Evolutionary conservation across 2,888 invertebrate species (phyloP).

Genomic region (Watsonalla cultraria): DNA sequence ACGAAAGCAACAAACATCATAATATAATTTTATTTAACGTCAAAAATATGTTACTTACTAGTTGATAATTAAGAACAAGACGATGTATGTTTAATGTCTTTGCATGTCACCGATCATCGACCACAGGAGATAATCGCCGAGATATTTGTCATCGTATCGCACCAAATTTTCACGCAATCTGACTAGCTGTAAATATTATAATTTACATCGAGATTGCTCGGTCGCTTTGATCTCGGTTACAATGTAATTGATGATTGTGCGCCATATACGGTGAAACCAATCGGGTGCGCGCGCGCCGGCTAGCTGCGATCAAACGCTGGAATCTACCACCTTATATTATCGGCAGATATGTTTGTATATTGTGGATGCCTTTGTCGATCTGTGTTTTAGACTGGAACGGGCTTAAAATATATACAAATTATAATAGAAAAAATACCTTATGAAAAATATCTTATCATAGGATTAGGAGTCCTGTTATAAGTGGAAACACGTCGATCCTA

Average conservation of each 20-base stretch:
- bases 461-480: too few species aligned
- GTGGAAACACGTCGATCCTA: too few species aligned
- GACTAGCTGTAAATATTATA: conserved; percentile 40
- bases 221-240: conserved; percentile 72
- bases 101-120: neutral
- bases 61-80: too few species aligned
- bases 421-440: too few species aligned
- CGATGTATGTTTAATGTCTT: neutral
- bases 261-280: conserved; percentile 45
- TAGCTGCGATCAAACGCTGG: neutral
- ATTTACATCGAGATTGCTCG: conserved; percentile 57
- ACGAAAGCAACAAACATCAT: too few species aligned
- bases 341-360: neutral
- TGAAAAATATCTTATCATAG: too few species aligned
- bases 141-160: conserved; percentile 1
- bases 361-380: neutral
- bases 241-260: conserved; percentile 74
- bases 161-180: conserved; percentile 35
- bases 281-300: conserved; percentile 30
- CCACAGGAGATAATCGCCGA: neutral
- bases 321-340: neutral
- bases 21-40: too few species aligned
- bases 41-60: too few species aligned
- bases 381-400: too few species aligned
- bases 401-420: too few species aligned